These are phyloP conservation scores for Pseudococcus viburni DNA, from an alignment of 2,888 invertebrate species.

Conservation along the genomic window DNA sequence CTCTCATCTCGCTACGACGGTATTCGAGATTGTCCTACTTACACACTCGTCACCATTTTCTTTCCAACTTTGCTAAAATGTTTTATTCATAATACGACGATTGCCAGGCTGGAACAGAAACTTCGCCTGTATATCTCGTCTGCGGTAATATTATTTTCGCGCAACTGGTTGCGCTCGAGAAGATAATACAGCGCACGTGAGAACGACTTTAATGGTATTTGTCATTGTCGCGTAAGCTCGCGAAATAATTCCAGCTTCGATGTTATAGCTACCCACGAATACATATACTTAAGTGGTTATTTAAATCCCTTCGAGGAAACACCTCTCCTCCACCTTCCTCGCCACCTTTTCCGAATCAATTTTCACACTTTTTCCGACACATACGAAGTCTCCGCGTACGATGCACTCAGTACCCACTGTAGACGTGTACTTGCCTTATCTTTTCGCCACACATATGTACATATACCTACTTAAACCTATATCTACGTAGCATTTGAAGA, in stretches of 20 bases:
- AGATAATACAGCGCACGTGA: neutral
- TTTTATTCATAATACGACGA: neutral
- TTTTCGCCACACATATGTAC: neutral
- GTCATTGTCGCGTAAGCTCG: neutral
- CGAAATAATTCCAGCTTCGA: neutral
- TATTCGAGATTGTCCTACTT: neutral
- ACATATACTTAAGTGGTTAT: constrained; percentile 41
- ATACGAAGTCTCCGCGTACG: neutral
- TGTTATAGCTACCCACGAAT: neutral
- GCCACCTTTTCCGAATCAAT: constrained; percentile 20
- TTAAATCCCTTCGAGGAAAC: constrained; percentile 44
- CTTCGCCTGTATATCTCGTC: neutral
- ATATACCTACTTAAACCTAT: neutral
- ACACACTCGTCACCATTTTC: neutral
- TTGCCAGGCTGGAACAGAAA: neutral
- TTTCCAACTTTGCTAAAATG: neutral
- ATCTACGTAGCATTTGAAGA: neutral
- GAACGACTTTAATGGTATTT: constrained; percentile 41
- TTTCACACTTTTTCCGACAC: neutral
- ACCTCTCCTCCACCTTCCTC: neutral
- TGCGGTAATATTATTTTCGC: constrained; percentile 12
- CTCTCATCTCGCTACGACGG: too few relatives aligned
- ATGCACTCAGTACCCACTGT: neutral
- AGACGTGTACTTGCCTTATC: neutral
- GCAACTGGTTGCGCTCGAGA: constrained; percentile 34